Evolutionary conservation across 2,888 invertebrate genomes (phyloP).

Genomic region (Neocrepidodera transversa): DNA sequence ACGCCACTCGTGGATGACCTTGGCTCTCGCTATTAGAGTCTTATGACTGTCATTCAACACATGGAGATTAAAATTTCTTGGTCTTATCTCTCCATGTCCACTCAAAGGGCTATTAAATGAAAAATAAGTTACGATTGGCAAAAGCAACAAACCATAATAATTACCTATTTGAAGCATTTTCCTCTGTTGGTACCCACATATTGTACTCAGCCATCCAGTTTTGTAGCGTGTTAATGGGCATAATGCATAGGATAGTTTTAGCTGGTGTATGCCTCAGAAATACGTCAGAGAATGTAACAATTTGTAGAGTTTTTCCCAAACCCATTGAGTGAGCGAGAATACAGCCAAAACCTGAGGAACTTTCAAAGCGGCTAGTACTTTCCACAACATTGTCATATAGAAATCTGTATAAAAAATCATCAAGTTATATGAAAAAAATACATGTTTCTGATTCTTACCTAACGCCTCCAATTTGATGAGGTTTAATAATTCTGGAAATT

Average conservation of each 20-base stretch:
- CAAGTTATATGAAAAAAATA: constrained; percentile 1
- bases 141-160: no score
- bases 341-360: constrained; percentile 87
- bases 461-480: constrained; percentile 79
- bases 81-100: constrained; percentile 72
- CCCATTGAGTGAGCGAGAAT: constrained; percentile 99
- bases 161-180: constrained; percentile 42
- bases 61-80: constrained; percentile 85
- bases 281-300: constrained; percentile 95
- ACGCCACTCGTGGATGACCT: constrained; percentile 87
- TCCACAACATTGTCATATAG: constrained; percentile 97
- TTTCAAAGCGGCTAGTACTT: constrained; percentile 86
- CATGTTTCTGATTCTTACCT: constrained; percentile 6
- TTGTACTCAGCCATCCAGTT: constrained; percentile 98
- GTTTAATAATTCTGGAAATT: constrained; percentile 89
- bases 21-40: constrained; percentile 84
- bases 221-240: constrained; percentile 98
- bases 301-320: constrained; percentile 94
- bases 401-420: constrained; percentile 68
- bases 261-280: constrained; percentile 90
- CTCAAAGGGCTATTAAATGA: constrained; percentile 61
- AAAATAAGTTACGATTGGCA: background rate
- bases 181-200: constrained; percentile 89
- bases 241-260: constrained; percentile 91
- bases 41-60: constrained; percentile 95